These are phyloP conservation scores for Fulica atra DNA, from an alignment of 2,113 vertebrate species.

Conservation along the genomic window DNA sequence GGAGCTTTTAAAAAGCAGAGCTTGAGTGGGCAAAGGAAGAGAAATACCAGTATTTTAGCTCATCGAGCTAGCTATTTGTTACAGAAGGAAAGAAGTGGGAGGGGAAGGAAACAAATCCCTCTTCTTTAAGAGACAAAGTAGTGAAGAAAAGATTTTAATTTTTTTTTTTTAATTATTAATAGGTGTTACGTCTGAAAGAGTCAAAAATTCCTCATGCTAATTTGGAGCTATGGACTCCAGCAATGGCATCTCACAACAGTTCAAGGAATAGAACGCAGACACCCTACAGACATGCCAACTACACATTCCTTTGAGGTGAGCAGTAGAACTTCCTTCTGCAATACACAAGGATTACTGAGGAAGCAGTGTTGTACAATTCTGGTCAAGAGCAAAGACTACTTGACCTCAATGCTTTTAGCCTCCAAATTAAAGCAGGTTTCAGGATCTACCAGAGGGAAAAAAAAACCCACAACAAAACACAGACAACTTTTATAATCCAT, in stretches of 20 bases:
- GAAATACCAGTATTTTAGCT: neutral
- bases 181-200: neutral
- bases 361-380: neutral
- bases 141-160: neutral
- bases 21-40: neutral
- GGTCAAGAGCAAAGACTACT: neutral
- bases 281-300: slow-evolving; percentile 2
- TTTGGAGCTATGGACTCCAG: neutral
- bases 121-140: neutral
- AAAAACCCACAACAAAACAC: neutral
- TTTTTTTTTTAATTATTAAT: neutral
- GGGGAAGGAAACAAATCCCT: neutral
- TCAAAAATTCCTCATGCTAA: neutral
- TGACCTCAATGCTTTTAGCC: neutral
- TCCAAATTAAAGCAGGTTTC: neutral
- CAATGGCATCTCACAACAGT: slow-evolving; percentile 6
- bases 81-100: neutral
- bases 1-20: neutral
- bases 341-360: neutral
- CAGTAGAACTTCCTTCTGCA: neutral
- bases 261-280: slow-evolving; percentile 40
- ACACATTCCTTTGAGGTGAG: slow-evolving; percentile 52
- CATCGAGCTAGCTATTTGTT: neutral
- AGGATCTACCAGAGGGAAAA: neutral
- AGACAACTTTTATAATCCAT: neutral